Evolutionary conservation across 2,113 vertebrate genomes (phyloP).

Genomic region (Stegostoma tigrinum): DNA sequence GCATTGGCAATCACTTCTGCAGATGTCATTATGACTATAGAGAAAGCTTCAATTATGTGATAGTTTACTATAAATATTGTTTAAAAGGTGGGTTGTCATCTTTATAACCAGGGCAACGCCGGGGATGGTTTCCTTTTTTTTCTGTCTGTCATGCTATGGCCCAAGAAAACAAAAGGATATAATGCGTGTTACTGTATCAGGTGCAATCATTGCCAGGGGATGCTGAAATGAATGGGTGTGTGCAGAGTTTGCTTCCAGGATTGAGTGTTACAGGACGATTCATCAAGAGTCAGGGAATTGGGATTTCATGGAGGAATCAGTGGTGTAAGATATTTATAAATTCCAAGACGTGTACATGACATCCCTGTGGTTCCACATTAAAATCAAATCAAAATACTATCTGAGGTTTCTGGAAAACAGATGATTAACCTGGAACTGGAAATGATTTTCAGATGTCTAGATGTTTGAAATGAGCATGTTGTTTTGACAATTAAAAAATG

Average conservation of each 20-base stretch:
- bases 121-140: not conserved
- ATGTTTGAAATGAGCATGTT: not conserved
- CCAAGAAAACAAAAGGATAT: constrained; percentile 11
- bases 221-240: constrained; percentile 3
- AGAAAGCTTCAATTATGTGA: not conserved
- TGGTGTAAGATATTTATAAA: not conserved
- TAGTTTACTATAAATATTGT: not conserved
- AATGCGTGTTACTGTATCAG: not conserved
- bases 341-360: not conserved
- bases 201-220: not conserved
- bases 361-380: not conserved
- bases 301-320: not conserved
- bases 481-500: not conserved
- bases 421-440: not conserved
- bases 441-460: not conserved
- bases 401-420: not conserved
- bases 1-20: not conserved
- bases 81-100: not conserved
- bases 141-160: not conserved
- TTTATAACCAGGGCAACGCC: not conserved
- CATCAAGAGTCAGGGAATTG: not conserved
- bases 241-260: not conserved
- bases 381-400: not conserved
- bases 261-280: not conserved
- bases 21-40: too few relatives aligned